These are phyloP conservation scores for Strigamia maritima DNA, from an alignment of 2,888 invertebrate species.

Conservation along the genomic window DNA sequence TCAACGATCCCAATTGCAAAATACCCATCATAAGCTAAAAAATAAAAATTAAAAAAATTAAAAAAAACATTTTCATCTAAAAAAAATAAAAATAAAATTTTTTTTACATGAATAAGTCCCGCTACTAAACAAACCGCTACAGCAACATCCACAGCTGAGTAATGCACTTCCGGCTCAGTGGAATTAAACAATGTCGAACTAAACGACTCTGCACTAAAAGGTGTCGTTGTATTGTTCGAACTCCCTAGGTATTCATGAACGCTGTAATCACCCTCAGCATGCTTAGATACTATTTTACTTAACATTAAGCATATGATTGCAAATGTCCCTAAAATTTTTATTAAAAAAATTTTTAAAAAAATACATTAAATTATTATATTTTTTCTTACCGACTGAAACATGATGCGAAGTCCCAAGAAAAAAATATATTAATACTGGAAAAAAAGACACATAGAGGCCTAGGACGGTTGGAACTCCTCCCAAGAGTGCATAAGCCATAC, in stretches of 20 bases:
- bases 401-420: slow-evolving; percentile 85
- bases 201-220: not conserved
- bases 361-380: no score
- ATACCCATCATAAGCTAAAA: slow-evolving; percentile 63
- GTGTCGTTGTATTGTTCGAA: not conserved
- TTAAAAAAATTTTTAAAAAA: no score
- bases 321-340: slow-evolving; percentile 40
- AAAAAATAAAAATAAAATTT: slow-evolving; percentile 2
- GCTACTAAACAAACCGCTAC: slow-evolving; percentile 41
- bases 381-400: slow-evolving; percentile 75
- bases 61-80: not conserved
- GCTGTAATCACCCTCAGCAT: not conserved
- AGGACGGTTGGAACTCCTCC: slow-evolving; percentile 56
- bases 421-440: slow-evolving; percentile 81
- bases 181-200: not conserved
- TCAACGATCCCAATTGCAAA: slow-evolving; percentile 69
- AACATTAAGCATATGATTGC: slow-evolving; percentile 42
- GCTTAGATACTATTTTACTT: slow-evolving; percentile 39
- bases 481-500: slow-evolving; percentile 58
- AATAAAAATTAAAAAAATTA: not conserved
- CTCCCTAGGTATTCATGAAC: no score
- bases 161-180: slow-evolving; percentile 2
- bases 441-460: slow-evolving; percentile 82
- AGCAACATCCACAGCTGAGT: slow-evolving; percentile 23
- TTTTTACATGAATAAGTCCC: slow-evolving; percentile 52